Percentiles rank a stretch among this genome's conserved stretches.
Evolutionary conservation across 2,113 vertebrate genomes (phyloP).

Genomic region (Vicugna pacos): DNA sequence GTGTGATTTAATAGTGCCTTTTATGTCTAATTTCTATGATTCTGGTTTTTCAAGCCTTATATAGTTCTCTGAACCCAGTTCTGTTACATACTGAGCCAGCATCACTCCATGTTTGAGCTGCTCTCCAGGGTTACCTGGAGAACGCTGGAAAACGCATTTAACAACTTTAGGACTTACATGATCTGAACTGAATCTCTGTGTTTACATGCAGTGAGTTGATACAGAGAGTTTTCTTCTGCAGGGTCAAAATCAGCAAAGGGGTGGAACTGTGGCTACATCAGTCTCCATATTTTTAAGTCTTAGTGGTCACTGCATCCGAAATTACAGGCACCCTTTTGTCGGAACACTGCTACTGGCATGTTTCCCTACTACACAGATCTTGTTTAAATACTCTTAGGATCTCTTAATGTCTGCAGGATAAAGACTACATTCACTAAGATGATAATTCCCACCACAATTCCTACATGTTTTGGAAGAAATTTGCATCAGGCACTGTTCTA

Average conservation of each 20-base stretch:
- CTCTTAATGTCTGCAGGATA: not conserved
- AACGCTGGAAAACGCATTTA: not conserved
- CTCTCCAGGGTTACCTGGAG: not conserved
- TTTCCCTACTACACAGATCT: not conserved
- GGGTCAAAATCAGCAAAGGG: not conserved
- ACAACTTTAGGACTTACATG: not conserved
- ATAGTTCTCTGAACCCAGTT: constrained; percentile 73
- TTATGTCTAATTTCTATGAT: constrained; percentile 77
- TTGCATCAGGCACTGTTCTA: not conserved
- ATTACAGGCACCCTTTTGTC: not conserved
- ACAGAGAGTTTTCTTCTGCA: not conserved
- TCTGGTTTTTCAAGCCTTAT: constrained; percentile 64
- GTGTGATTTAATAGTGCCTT: constrained; percentile 76
- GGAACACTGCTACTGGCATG: not conserved
- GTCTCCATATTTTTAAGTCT: not conserved
- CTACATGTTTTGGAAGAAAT: not conserved
- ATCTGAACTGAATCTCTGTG: not conserved
- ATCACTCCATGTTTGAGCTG: not conserved
- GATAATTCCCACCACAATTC: no score
- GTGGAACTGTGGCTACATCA: not conserved
- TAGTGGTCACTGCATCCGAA: not conserved
- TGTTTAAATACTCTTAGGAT: not conserved
- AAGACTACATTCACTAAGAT: not conserved
- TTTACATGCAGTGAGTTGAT: not conserved
- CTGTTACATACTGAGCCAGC: constrained; percentile 61